Conservation (phyloP, 2,113 vertebrate species). For the Tychaedon coryphoeus region DNA sequence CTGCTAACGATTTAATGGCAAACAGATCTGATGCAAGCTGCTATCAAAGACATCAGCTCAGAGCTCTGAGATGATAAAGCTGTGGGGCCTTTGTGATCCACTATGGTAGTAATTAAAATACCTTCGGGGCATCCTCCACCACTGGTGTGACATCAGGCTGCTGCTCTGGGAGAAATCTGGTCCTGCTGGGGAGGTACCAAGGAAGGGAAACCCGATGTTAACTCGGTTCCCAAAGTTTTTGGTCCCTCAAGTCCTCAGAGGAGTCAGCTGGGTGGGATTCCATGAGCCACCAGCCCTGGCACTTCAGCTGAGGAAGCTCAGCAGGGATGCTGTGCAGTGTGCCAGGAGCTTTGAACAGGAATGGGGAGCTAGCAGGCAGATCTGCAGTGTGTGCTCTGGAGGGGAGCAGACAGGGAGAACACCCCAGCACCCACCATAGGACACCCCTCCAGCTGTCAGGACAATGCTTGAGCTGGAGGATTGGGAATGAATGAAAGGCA, state of each 20-base stretch:
- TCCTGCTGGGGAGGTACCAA: fast-evolving
- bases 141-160: fast-evolving
- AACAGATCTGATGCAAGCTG: not conserved
- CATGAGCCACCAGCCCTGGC: fast-evolving
- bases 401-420: not conserved
- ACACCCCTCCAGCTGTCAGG: not conserved
- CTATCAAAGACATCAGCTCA: not conserved
- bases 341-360: not conserved
- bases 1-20: not conserved
- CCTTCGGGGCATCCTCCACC: not conserved
- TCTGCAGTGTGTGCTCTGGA: not conserved
- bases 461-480: not conserved
- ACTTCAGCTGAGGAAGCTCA: not conserved
- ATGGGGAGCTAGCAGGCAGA: not conserved
- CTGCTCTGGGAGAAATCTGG: not conserved
- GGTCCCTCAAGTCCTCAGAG: not conserved
- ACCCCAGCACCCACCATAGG: fast-evolving
- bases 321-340: not conserved
- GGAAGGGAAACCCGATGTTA: not conserved
- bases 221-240: fast-evolving
- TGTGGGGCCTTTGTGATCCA: not conserved
- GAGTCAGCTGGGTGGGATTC: not conserved
- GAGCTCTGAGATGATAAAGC: not conserved
- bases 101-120: not conserved
- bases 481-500: not conserved